Evolutionary conservation across 2,113 vertebrate species (phyloP).

Genomic region (Cardinalis cardinalis): DNA sequence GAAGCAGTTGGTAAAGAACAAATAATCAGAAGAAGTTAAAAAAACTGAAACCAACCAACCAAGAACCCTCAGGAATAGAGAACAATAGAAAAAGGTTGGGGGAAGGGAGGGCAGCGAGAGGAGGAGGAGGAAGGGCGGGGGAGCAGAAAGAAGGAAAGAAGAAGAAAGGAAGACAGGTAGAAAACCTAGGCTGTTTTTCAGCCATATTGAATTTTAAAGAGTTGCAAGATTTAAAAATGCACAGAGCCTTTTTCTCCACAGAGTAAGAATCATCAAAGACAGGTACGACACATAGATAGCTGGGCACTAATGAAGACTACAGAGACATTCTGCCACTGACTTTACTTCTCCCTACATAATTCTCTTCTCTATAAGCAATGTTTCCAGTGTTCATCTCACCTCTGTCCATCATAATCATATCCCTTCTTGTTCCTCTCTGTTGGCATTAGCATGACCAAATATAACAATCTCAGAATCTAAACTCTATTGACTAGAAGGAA

Average conservation of each 20-base stretch:
- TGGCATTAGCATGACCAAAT: not conserved
- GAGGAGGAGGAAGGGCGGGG: fast-evolving
- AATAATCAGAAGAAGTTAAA: not conserved
- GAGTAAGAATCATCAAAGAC: not conserved
- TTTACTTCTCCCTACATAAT: not conserved
- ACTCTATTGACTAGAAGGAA: not conserved
- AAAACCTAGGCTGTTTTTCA: not conserved
- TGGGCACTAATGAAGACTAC: not conserved
- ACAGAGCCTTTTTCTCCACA: not conserved
- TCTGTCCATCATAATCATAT: conserved; percentile 6
- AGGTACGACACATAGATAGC: not conserved
- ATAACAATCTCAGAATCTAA: not conserved
- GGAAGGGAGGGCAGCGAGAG: too few relatives aligned
- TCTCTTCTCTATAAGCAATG: not conserved
- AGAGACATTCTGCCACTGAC: not conserved
- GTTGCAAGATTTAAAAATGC: not conserved
- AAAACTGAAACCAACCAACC: not conserved
- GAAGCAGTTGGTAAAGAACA: not conserved
- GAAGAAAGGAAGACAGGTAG: not conserved
- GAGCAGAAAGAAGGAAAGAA: not conserved
- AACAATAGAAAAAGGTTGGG: not conserved
- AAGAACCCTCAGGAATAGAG: not conserved
- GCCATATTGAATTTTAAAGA: not conserved
- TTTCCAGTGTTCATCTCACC: not conserved
- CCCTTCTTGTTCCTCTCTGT: not conserved